These are phyloP conservation scores for Cariama cristata DNA, from an alignment of 2,113 vertebrate species.

Conservation along the genomic window DNA sequence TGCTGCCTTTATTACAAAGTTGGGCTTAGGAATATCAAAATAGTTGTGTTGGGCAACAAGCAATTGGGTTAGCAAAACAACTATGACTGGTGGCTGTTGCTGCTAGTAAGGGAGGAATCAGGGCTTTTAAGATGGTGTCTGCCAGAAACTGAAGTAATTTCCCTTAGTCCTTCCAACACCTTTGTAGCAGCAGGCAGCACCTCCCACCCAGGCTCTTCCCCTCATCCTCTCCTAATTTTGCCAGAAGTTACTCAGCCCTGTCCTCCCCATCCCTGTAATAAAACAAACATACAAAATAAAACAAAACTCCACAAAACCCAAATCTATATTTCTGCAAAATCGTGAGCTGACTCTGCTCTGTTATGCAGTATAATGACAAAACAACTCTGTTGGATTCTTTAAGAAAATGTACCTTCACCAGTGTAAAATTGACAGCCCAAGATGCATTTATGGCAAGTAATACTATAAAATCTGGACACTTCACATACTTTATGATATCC, in stretches of 20 bases:
- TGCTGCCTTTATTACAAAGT: background rate
- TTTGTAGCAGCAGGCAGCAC: background rate
- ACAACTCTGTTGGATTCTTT: background rate
- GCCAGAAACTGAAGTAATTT: background rate
- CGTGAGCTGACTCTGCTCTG: background rate
- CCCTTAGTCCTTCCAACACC: background rate
- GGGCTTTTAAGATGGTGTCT: background rate
- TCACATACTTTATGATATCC: slow-evolving; percentile 42
- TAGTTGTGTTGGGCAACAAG: background rate
- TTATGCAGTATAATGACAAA: background rate
- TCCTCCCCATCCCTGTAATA: background rate
- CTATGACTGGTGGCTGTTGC: background rate
- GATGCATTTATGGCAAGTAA: slow-evolving; percentile 20
- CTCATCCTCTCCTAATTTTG: background rate
- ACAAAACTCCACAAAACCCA: background rate
- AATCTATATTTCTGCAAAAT: background rate
- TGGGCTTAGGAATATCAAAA: background rate
- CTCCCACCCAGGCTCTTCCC: background rate
- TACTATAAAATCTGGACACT: slow-evolving; percentile 42
- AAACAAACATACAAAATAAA: background rate
- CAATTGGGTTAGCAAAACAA: background rate
- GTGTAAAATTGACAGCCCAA: slow-evolving; percentile 24
- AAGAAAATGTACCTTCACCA: background rate
- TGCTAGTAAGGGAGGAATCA: background rate
- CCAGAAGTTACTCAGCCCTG: background rate